A percentile compares a stretch with the other conserved stretches of the same genome.
Conservation (phyloP, 2,888 invertebrate species). For the Hypena proboscidalis region DNA sequence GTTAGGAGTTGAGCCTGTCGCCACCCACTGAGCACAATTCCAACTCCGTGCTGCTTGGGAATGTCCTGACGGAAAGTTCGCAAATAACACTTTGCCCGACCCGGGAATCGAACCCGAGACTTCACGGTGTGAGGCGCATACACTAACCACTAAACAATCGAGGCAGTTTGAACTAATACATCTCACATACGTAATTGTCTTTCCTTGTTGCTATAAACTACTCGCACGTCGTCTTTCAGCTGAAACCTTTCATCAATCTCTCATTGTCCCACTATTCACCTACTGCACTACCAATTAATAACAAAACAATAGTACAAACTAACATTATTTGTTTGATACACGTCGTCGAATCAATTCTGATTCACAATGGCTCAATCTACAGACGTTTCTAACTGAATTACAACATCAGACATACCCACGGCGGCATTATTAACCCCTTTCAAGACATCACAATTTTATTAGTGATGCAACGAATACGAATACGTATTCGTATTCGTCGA, state of each 20-base stretch:
- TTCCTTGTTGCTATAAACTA: conserved; percentile 2
- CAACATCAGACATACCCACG: conserved; percentile 56
- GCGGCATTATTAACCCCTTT: conserved; percentile 82
- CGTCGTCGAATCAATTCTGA: conserved; percentile 57
- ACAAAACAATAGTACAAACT: conserved; percentile 40
- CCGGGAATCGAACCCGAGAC: too few relatives aligned
- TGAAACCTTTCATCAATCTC: conserved; percentile 19
- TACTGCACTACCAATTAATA: conserved; percentile 43
- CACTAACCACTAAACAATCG: too few relatives aligned
- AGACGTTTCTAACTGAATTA: conserved; percentile 77
- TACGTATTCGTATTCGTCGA: not conserved
- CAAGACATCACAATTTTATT: conserved; percentile 64
- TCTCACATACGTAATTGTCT: not conserved
- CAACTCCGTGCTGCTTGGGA: too few relatives aligned
- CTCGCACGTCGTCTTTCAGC: conserved; percentile 1
- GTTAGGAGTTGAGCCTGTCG: too few relatives aligned
- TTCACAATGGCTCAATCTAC: conserved; percentile 79
- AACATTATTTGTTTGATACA: conserved; percentile 41
- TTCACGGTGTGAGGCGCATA: too few relatives aligned
- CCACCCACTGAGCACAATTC: too few relatives aligned
- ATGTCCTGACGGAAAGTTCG: too few relatives aligned
- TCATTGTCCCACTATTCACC: conserved; percentile 11
- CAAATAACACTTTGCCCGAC: not conserved
- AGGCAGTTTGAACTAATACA: too few relatives aligned
- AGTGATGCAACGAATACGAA: too few relatives aligned